Base-by-base conservation (phyloP, 2,113 vertebrate species). In the Corvus cornix region DNA sequence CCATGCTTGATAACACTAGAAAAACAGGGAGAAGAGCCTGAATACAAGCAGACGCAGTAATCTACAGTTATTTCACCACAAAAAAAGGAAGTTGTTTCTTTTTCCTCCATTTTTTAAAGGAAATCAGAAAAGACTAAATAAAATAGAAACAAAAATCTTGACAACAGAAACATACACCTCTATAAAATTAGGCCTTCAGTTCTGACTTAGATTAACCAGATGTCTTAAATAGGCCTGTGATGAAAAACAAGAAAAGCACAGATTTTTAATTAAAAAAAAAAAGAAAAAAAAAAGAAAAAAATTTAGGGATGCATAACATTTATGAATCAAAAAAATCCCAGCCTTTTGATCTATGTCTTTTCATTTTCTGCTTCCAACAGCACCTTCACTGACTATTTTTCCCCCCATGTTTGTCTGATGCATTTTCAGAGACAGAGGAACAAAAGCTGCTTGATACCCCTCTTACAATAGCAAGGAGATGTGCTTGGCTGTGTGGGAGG, bases 401-500 rank as follows among this genome's bases (percentile, higher is more conserved):
- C 4, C 18, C n/a, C 41, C 31, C 3, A 0, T 67, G 49, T 89
- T 96, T 95, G 41, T 83, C 66, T 59, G 60, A 70, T 89, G 83
- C 62, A 24, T 89, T 95, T 95, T 86, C 67, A 87, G 72, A 82
- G 67, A 7, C 55, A 80, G 63, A 72, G 66, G 63, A 96, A 91
- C 84, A 96, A 91, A 94, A 90, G 79, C 80, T 55, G 60, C 95
- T 90, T 62, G 91, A 84, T 92, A 51, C 37, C 46, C 44, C 78
- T 69, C 63, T 49, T 56, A 87, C 93, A 96, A 94, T 73, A 76
- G 89, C 37, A 63, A 83, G 74, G 84, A 92, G 92, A 94, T 93
- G 95, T 84, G 74, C 83, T 70, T 90, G 86, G 72, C 81, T 84
- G 88, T 96, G 95, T 97, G 91, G 95, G 96, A 96, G 92, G 93